Base-by-base conservation (phyloP, 2,113 vertebrate species). In the Nycticryphes semicollaris region DNA sequence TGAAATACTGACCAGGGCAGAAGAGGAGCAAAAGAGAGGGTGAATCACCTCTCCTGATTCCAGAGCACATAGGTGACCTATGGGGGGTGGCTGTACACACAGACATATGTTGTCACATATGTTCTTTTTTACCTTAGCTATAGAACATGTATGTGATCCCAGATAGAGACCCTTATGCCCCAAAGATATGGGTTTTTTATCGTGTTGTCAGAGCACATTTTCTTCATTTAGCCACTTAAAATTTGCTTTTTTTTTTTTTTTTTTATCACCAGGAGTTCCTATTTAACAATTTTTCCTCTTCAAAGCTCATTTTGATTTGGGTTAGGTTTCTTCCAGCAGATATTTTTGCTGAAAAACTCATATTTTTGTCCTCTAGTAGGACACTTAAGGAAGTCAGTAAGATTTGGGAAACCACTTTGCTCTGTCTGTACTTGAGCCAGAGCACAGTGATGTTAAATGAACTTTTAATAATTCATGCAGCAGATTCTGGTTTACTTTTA, bases 321-420 rank as follows among this genome's bases (percentile, higher is more conserved):
- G 35, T 50, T 78, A 63, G 17, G 9, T 82, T 91, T 47, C 8
- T 57, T 81, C 68, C 69, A 75, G 73, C 53, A 90, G 39, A 39
- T 41, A 25, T 37, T 96, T 94, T 70, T 92, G 70, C 91, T 93
- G 78, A 92, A 56, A 79, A 94, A 35, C 21, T 77, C 86, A 77
- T 59, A 83, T 91, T 94, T 94, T 93, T 91, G 90, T 77, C 77
- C 74, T 92, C 51, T 94, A 83, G 83, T 39, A 92, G 53, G 63
- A 89, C 51, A 89, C 68, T 91, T 76, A 91, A 35, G 37, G 63
- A 78, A 91, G 64, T 84, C 95, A 90, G 53, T 94, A 94, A 45
- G 67, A 66, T 89, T 92, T 95, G 80, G 80, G 85, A 96, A 96
- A 91, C 54, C 69, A 87, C 91, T 92, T 90, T 87, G 67, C n/a